Percentiles rank a stretch among this genome's conserved stretches.
phyloP scores from a whole-genome alignment of 2,888 invertebrate species.

The Deilephila elpenor region DNA sequence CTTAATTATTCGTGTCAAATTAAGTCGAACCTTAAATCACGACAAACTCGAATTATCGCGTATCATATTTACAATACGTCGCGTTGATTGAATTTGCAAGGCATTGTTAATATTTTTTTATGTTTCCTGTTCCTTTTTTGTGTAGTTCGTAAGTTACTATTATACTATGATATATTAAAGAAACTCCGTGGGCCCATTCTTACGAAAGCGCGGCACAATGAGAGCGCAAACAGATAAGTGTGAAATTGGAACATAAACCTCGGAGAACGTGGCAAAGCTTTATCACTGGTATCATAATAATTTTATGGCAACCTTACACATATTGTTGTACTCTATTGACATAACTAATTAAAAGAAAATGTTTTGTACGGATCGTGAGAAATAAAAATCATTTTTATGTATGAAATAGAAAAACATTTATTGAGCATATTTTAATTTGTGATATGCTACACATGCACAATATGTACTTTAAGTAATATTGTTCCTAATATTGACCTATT shows the following conservation, averaged over 20 bases:
- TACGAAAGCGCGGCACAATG: constrained; percentile 14
- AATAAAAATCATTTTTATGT: too few relatives aligned
- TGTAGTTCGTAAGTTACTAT: not conserved
- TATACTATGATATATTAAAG: not conserved
- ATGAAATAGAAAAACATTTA: too few relatives aligned
- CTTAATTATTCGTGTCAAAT: constrained; percentile 47
- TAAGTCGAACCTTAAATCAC: constrained; percentile 1
- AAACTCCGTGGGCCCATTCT: not conserved
- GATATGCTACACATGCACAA: too few relatives aligned
- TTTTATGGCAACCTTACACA: not conserved
- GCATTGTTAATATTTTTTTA: not conserved
- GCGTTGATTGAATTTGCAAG: not conserved
- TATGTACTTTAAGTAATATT: too few relatives aligned
- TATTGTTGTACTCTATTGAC: not conserved
- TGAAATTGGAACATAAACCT: constrained; percentile 54
- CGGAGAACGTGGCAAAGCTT: constrained; percentile 11
- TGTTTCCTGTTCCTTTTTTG: not conserved
- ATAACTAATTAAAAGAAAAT: too few relatives aligned
- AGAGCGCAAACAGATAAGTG: constrained; percentile 57
- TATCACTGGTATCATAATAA: not conserved
- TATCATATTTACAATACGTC: not conserved
- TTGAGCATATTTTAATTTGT: too few relatives aligned
- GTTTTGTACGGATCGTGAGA: too few relatives aligned
- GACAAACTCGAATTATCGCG: constrained; percentile 8
- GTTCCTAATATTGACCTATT: not conserved